Conservation (phyloP, 2,888 invertebrate genomes). For the Pseudococcus longispinus region DNA sequence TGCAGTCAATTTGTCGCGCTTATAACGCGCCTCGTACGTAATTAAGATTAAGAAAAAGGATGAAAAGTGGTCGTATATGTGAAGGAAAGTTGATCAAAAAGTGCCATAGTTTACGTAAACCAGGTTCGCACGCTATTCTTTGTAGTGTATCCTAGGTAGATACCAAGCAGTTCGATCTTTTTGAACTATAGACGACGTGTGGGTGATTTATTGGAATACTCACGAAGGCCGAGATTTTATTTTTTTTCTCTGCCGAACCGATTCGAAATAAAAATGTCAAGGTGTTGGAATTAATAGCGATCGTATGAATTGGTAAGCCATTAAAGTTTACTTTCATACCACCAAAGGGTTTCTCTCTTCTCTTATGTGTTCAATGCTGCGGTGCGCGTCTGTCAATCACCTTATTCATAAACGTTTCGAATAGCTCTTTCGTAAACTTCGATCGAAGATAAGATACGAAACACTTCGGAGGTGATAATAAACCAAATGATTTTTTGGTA, state of each 20-base stretch:
- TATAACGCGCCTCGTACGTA: neutral
- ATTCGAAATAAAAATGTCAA: constrained; percentile 13
- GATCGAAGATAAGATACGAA: neutral
- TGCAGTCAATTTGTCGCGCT: constrained; percentile 7
- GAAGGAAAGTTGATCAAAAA: neutral
- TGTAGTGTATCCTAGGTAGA: neutral
- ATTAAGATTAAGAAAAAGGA: neutral
- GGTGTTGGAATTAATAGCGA: constrained; percentile 9
- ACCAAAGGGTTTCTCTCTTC: neutral
- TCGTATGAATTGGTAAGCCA: neutral
- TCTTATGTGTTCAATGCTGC: neutral
- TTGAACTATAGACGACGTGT: neutral
- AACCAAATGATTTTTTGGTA: neutral
- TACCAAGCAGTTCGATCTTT: neutral
- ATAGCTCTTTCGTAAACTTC: neutral
- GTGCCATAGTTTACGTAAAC: neutral
- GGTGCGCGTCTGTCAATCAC: neutral
- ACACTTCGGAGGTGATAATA: neutral
- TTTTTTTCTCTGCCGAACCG: neutral
- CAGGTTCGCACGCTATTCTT: neutral
- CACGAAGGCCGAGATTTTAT: neutral
- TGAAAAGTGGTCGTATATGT: neutral
- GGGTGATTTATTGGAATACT: constrained; percentile 7
- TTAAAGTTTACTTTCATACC: constrained; percentile 9
- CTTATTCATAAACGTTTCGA: neutral